Evolutionary conservation across 1,140 invertebrate species (phyloP), one percentile per base, ranked within the genome.

Genomic region (Tetraneura akinire): DNA sequence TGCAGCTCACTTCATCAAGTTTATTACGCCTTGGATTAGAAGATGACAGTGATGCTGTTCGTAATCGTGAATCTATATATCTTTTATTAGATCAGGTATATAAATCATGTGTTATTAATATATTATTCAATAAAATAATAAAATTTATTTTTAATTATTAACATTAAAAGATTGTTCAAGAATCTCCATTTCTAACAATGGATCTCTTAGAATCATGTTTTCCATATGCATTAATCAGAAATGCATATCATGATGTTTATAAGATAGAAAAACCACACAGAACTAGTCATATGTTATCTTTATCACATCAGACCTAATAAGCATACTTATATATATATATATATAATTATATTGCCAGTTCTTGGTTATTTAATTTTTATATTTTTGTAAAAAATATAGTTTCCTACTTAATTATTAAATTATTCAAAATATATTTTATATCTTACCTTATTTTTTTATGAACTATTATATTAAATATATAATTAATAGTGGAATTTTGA

Each of bases 161-260:
- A 66, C 83, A 82, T 82, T 86, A 85, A 49, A 84, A 97, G 87
- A 97, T 98, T 87, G 96, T 98, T 37, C 96, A 98, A 87, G 96
- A 98, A 86, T 98, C 96, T 8, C 96, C 96, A 11, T 98, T 98
- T 86, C 87, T 99, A 6, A 98, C 97, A 0, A 98, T 98, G 96
- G 97, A 99, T 89, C 88, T 98, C 66, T 86, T 99, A 78, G 97
- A 99, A 85, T 98, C 96, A 3, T 99, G 97, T 86, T 99, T 99
- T 85, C 97, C 97, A 0, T 98, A 98, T 86, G 96, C 96, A 10
- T 89, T 99, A 8, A 94, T 98, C 83, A 90, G 97, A 66, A 98
- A 98, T 86, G 96, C 97, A 82, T 98, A 97, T 88, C 96, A 97
- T 84, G 93, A 94, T 84, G 95, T 97, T 68, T 96, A 96, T 85